Conservation (phyloP, 2,113 vertebrate genomes). For the Coreoperca whiteheadi region DNA sequence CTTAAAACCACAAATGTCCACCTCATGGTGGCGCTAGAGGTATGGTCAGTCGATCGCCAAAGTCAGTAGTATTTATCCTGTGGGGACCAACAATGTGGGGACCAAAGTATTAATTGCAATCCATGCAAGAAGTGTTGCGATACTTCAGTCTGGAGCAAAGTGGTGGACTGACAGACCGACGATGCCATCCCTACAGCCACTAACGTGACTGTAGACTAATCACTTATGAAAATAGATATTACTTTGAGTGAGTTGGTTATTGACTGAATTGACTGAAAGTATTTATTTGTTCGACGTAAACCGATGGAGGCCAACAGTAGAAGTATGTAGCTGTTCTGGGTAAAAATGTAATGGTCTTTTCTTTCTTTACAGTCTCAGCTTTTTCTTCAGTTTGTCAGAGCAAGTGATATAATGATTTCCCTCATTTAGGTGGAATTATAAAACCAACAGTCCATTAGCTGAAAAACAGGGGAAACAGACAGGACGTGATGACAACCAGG, state of each 20-base stretch:
- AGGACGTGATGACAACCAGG: neutral
- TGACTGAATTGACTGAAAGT: neutral
- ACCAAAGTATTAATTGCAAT: neutral
- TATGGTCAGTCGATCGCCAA: neutral
- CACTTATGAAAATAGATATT: too few species aligned
- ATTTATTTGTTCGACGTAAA: neutral
- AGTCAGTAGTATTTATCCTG: neutral
- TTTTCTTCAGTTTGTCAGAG: neutral
- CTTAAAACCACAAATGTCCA: neutral
- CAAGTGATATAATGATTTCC: neutral
- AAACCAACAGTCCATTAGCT: neutral
- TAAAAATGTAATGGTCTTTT: neutral
- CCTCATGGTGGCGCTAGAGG: neutral
- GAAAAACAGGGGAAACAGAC: neutral
- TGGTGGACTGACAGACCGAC: neutral
- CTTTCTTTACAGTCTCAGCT: neutral
- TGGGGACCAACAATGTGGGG: neutral
- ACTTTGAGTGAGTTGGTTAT: neutral
- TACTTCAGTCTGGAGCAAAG: neutral
- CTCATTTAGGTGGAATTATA: neutral
- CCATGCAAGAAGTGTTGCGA: neutral
- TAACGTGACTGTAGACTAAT: neutral
- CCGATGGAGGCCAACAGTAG: neutral
- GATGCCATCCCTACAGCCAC: neutral
- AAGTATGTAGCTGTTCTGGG: neutral